Percentiles rank a stretch among this genome's conserved stretches.
Conservation (phyloP, 2,113 vertebrate genomes). For the Catharus bicknelli region DNA sequence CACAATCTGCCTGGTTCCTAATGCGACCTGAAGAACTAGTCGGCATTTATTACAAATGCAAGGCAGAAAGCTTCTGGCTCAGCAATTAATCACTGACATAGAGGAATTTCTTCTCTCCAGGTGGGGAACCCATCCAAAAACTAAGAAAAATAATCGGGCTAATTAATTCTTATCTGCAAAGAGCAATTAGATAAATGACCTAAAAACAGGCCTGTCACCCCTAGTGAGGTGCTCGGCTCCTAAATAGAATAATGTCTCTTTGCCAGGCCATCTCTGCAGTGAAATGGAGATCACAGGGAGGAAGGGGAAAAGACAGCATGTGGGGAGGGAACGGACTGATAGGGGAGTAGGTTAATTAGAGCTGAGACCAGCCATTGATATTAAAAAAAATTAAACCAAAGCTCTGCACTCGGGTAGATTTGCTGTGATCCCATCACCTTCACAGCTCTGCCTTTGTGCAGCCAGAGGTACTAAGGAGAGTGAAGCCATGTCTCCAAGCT, state of each 20-base stretch:
- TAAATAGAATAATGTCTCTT: constrained; percentile 84
- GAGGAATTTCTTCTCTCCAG: constrained; percentile 94
- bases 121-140: constrained; percentile 94
- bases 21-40: constrained; percentile 73
- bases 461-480: not conserved
- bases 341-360: constrained; percentile 89
- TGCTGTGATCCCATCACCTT: constrained; percentile 30
- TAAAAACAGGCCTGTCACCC: constrained; percentile 90
- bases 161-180: constrained; percentile 99
- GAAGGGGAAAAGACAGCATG: constrained; percentile 54
- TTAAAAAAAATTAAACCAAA: constrained; percentile 47
- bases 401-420: not conserved
- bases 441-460: constrained; percentile 9
- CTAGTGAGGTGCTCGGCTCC: constrained; percentile 84
- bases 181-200: constrained; percentile 96
- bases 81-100: constrained; percentile 95
- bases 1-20: constrained; percentile 70
- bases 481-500: not conserved
- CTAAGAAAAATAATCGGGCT: constrained; percentile 95
- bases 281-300: constrained; percentile 75
- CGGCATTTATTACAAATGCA: constrained; percentile 82
- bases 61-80: constrained; percentile 88
- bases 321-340: constrained; percentile 57
- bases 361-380: constrained; percentile 72
- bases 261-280: constrained; percentile 75